Base-by-base conservation (phyloP, 2,797 vertebrate species). In the Gorsachius magnificus region DNA sequence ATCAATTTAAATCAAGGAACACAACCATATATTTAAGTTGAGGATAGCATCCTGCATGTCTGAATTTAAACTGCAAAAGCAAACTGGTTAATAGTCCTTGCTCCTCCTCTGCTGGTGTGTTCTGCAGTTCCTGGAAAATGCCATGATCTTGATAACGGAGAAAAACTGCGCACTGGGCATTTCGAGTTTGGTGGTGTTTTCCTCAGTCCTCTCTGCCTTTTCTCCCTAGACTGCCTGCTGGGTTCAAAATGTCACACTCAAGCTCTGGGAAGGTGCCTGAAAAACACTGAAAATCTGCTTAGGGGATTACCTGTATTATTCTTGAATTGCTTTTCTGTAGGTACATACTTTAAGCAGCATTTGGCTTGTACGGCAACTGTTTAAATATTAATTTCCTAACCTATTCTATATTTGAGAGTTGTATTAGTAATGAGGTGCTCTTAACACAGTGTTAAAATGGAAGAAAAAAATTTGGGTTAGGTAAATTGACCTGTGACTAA, bases 1-100 rank as follows among this genome's bases (percentile, higher is more conserved):
- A 75, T 87, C 64, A 71, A 36, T 93, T 91, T 87, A 89, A 93
- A 77, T 92, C 29, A 54, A 82, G 70, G 74, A 92, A 14, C 61
- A 51, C 33, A 85, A 19, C 64, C 43, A 18, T 83, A 6, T 85
- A 64, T 92, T 96, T 48, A 50, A 83, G 64, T 16, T 90, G 56
- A 77, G 74, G 81, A 22, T 68, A 74, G 68, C 64, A 83, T 68
- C 48, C 81, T 71, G 61, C 58, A 3, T 4, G 10, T 63, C 51
- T 81, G 95, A 75, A 51, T 87, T 78, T 26, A 33, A 89, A 43
- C 56, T 82, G 63, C 46, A 21, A 54, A n/a, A 72, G 43, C 68
- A 66, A 82, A 45, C 53, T 33, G 66, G 57, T 87, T 90, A 35
- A 69, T 22, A 29, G 72, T 2, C 4, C 48, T 92, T 56, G 51